Evolutionary conservation across 2,797 vertebrate genomes (phyloP), one percentile per base, ranked within the genome.

Genomic region (Botia almorhae): DNA sequence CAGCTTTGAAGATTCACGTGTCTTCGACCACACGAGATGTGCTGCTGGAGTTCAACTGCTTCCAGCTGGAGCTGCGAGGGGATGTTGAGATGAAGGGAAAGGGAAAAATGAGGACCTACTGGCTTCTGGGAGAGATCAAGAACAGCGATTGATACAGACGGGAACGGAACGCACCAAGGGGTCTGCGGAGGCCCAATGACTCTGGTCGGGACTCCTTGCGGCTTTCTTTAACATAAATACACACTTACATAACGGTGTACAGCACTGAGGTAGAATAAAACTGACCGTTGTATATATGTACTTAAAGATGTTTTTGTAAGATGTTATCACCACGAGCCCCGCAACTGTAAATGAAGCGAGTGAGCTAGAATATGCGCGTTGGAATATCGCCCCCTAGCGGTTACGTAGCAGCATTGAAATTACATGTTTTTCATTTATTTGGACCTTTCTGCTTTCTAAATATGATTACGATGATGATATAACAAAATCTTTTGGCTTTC

Each of bases 41-140:
- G 69, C 92, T 98, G 86, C 92, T 93, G 84, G 96, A 97, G 81
- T 96, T 96, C 12, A 94, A 93, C 84, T 93, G 94, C 80, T 98
- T 98, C 23, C 94, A 95, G 84, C 90, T 98, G 89, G 95, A 97
- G 89, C 93, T 94, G 69, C 88, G 96, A 76, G 96, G 96, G 1
- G 95, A 97, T 0, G 90, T 98, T 19, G 95, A 96, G 84, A 91
- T 98, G 91, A 98, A 98, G 91, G 97, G 96, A 50, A 97, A 97
- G 88, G 97, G 97, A 0, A 96, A 93, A 89, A 93, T 97, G 90
- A 93, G 93, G 85, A 97, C 96, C 0, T 97, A 96, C 81, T 98
- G 97, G 97, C 92, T 98, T 14, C 89, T 95, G 73, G 95, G 96
- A 1, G 96, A 97, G 86, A 90, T 83, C 2, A 83, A 86, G 33